Evolutionary conservation across 2,797 vertebrate species (phyloP).

Genomic region (Schizopygopsis pylzovi): DNA sequence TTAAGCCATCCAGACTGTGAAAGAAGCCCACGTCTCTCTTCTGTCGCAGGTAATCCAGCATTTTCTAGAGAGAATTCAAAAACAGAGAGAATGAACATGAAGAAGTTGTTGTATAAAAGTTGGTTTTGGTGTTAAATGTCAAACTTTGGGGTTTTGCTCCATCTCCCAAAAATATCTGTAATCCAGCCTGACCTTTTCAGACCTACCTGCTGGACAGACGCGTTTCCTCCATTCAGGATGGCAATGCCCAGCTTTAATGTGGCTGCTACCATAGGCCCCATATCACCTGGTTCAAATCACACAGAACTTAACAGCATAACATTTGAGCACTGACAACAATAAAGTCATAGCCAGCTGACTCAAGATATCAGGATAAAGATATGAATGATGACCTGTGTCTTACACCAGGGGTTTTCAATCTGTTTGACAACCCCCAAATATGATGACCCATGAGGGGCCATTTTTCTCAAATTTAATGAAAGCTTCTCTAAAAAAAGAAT

Average conservation of each 20-base stretch:
- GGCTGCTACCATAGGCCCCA: constrained; percentile 86
- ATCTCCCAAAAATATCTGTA: not conserved
- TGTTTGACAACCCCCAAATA: not conserved
- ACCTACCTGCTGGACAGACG: constrained; percentile 89
- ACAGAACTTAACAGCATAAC: constrained; percentile 8
- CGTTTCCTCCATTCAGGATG: constrained; percentile 92
- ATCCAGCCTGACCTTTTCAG: not conserved
- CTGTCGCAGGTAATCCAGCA: constrained; percentile 92
- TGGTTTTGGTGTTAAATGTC: constrained; percentile 30
- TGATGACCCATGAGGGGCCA: not conserved
- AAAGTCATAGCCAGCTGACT: constrained; percentile 1
- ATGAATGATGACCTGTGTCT: constrained; percentile 5
- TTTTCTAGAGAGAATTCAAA: constrained; percentile 83
- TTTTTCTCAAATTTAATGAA: not conserved
- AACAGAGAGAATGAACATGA: constrained; percentile 53
- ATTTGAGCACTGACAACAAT: constrained; percentile 15
- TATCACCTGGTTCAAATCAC: constrained; percentile 78
- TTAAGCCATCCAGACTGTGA: constrained; percentile 90
- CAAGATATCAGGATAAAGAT: not conserved
- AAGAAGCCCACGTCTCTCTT: constrained; percentile 94
- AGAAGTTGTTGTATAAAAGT: constrained; percentile 18
- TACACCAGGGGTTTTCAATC: not conserved
- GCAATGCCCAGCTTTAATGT: constrained; percentile 93
- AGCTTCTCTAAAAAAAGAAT: not conserved
- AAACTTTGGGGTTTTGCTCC: not conserved